Conservation (phyloP, 2,888 invertebrate genomes). For the Synergus umbraculus region DNA sequence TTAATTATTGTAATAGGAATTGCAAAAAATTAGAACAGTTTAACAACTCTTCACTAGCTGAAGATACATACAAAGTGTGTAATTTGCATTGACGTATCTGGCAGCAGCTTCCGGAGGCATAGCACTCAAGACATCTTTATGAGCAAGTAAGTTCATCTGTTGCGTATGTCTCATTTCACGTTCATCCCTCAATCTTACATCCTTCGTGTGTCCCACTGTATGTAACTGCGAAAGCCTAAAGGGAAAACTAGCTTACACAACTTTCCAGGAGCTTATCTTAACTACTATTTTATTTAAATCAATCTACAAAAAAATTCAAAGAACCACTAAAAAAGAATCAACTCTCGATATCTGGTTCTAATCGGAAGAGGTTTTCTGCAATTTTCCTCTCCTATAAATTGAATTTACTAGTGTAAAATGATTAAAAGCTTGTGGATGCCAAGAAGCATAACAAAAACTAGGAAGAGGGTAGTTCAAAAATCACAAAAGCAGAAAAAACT, state of each 20-base stretch:
- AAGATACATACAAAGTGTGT: constrained; percentile 84
- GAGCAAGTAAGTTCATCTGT: constrained; percentile 86
- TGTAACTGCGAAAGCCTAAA: constrained; percentile 86
- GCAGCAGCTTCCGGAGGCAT: constrained; percentile 86
- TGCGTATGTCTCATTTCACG: constrained; percentile 85
- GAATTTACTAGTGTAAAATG: not conserved
- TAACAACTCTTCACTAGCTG: constrained; percentile 32
- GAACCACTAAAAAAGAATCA: no score
- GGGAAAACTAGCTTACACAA: constrained; percentile 70
- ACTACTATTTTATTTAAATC: not conserved
- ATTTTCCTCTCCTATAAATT: not conserved
- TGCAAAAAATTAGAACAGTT: not conserved
- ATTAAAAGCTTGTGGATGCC: not conserved
- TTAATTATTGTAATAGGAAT: no score
- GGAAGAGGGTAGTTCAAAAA: not conserved
- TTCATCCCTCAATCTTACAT: constrained; percentile 87
- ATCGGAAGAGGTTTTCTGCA: not conserved
- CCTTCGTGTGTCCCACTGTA: constrained; percentile 86
- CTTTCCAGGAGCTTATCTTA: constrained; percentile 17
- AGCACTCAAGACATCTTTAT: constrained; percentile 84
- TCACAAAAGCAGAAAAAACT: constrained; percentile 49
- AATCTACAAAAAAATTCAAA: not conserved
- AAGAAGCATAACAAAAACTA: not conserved
- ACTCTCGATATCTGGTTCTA: no score
- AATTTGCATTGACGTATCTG: constrained; percentile 85